phyloP scores from a whole-genome alignment of 2,113 vertebrate genomes.

The Peucedramus taeniatus region DNA sequence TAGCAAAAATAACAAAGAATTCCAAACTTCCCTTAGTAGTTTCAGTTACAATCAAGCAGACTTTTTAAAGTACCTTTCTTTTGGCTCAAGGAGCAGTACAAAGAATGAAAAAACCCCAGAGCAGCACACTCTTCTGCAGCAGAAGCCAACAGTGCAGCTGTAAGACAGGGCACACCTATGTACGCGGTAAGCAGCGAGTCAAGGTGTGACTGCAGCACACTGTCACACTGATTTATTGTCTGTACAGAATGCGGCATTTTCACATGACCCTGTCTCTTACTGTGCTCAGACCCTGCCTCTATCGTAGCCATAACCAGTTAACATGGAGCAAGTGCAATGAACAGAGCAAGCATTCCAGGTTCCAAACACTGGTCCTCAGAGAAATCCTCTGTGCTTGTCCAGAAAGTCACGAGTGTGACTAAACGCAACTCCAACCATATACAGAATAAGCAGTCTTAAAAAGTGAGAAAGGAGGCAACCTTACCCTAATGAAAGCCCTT shows the following conservation, averaged over 20 bases:
- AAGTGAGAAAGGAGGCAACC: background rate
- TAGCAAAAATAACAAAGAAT: background rate
- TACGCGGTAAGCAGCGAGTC: background rate
- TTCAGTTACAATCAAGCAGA: background rate
- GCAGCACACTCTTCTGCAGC: background rate
- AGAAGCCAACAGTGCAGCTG: background rate
- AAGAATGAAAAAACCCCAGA: background rate
- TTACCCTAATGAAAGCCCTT: background rate
- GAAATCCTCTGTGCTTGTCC: background rate
- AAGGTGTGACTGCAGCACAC: background rate
- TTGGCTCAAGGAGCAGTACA: background rate
- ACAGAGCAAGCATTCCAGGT: background rate
- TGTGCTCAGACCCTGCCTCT: background rate
- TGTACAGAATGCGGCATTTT: background rate
- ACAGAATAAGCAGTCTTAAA: background rate
- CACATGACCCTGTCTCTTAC: background rate
- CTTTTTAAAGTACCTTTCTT: background rate
- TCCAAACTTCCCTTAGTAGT: background rate
- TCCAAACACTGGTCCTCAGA: background rate
- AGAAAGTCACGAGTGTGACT: background rate
- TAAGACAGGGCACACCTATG: background rate
- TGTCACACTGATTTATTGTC: background rate
- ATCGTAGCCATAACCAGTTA: background rate
- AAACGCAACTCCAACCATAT: background rate
- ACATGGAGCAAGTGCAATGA: background rate